Base-by-base conservation (phyloP, 2,797 vertebrate genomes). In the Phrynocephalus vlangalii region DNA sequence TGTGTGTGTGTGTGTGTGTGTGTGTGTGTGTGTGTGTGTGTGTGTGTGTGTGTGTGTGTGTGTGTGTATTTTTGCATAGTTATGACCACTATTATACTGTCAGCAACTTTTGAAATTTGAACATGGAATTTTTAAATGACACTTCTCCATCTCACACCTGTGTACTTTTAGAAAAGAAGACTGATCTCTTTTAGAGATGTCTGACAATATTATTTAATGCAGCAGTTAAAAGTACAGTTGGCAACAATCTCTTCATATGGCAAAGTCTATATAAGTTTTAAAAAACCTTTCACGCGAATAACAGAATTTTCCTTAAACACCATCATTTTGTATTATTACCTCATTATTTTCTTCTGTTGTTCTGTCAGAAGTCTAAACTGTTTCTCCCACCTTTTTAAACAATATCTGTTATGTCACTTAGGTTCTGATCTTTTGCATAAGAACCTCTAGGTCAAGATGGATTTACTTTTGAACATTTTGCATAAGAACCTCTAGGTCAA, bases 261-360 rank as follows among this genome's bases (percentile, higher is more conserved):
- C 38, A 79, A 79, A 66, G 22, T 48, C 2, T 60, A 2, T 16
- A 73, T 26, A 13, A 7, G 6, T 78, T 24, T 87, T 33, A 2
- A 87, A 83, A 70, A 83, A 66, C 15, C 11, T 28, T 78, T 83
- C 16, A n/a, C 30, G 60, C 22, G 20, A 83, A 83, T 22, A 70
- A 16, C 30, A 60, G 1, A 71, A 3, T 80, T 72, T 73, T 83
- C 7, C 22, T 15, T 83, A 60, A 70, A 38, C 20, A 20, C 15
- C 4, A 13, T 24, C 11, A 26, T 4, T 13, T 76, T 76, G 28
- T 82, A 18, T 1, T 56, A 77, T 24, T 13, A 77, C 56, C 44
- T 15, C 10, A 79, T 63, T 75, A 48, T 67, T 77, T 85, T 79
- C 63, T 77, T 77, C 13, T 26, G 52, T 5, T 26, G 66, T 63